These are phyloP conservation scores for Rhizomys pruinosus DNA, from an alignment of 2,113 vertebrate species.

Conservation along the genomic window DNA sequence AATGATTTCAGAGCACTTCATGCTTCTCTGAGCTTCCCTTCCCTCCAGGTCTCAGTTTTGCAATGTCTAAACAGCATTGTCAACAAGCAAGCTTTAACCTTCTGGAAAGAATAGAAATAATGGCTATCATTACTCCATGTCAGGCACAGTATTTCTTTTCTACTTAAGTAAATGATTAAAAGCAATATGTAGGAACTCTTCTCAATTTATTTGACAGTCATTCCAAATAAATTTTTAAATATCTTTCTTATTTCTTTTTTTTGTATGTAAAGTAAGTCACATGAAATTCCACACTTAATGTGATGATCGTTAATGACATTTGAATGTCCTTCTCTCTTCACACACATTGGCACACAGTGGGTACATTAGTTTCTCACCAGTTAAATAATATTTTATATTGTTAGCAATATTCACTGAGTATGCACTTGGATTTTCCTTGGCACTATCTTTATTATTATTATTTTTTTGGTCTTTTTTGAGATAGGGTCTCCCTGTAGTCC, in stretches of 20 bases:
- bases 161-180: background rate
- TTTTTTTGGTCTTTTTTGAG: no score
- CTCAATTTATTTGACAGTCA: background rate
- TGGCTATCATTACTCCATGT: background rate
- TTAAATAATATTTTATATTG: background rate
- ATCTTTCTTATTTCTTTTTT: background rate
- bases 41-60: background rate
- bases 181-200: background rate
- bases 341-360: background rate
- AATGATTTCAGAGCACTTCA: background rate
- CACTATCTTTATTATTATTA: background rate
- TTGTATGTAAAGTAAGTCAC: conserved; percentile 9
- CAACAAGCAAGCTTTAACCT: background rate
- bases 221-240: conserved; percentile 48
- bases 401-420: background rate
- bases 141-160: background rate
- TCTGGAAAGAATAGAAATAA: background rate
- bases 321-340: background rate
- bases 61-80: background rate
- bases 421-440: background rate
- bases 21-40: background rate
- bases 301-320: background rate
- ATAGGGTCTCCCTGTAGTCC: no score
- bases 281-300: background rate
- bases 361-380: background rate